A percentile compares a stretch with the other conserved stretches of the same genome.
These are phyloP conservation scores for Drosophila burlai DNA, from an alignment of 1,140 invertebrate species.

Conservation along the genomic window DNA sequence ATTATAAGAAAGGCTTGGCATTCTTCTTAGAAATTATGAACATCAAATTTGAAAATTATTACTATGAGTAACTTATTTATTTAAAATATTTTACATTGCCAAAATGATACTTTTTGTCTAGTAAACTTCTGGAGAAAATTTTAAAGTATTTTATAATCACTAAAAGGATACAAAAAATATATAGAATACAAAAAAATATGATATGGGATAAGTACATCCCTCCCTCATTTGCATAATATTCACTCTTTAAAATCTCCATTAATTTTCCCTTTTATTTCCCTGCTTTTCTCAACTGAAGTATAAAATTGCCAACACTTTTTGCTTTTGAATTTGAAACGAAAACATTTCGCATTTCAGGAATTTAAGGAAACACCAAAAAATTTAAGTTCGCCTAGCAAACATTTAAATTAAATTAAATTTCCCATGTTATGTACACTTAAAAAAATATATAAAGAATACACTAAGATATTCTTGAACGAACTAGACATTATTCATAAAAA, in stretches of 20 bases:
- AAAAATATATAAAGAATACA: background rate
- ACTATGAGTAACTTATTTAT: background rate
- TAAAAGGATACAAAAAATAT: no score
- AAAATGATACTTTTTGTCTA: no score
- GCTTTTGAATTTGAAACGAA: background rate
- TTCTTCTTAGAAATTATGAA: background rate
- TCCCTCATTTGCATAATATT: background rate
- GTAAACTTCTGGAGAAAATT: no score
- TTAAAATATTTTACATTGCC: no score
- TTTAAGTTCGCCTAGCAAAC: background rate
- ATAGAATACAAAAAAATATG: no score
- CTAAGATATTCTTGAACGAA: background rate
- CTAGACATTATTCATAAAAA: background rate
- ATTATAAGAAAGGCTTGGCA: background rate
- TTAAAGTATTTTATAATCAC: background rate
- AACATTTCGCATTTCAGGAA: background rate
- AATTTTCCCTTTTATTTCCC: background rate
- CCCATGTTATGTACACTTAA: background rate
- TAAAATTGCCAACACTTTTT: background rate
- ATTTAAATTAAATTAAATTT: background rate
- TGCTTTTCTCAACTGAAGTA: background rate
- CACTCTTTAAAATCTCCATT: background rate
- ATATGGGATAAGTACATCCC: background rate
- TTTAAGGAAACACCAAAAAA: background rate
- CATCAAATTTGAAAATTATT: no score